Conservation (phyloP, 1,140 invertebrate genomes). For the Lepidurus apus region DNA sequence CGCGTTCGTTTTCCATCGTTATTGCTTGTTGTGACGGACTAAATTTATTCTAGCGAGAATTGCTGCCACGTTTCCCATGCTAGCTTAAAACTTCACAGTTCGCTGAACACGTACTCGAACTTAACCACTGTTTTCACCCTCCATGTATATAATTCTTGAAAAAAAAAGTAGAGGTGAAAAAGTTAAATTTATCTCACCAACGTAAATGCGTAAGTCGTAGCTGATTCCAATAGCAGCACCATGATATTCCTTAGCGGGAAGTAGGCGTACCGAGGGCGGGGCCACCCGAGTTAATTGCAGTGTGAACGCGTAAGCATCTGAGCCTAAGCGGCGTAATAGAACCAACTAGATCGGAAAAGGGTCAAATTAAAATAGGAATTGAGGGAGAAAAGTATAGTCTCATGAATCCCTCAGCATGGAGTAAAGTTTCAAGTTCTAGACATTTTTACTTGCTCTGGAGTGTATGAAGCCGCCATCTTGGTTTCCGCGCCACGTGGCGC, state of each 20-base stretch:
- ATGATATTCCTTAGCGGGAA: constrained; percentile 82
- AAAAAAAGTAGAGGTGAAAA: background rate
- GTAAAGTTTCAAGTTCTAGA: background rate
- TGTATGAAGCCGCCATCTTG: background rate
- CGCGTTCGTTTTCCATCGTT: background rate
- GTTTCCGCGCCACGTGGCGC: constrained; percentile 38
- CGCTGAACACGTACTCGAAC: background rate
- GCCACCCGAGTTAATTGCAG: constrained; percentile 71
- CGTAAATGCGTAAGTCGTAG: constrained; percentile 71
- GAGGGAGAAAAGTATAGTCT: background rate
- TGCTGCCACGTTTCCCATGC: background rate
- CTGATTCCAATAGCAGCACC: constrained; percentile 84
- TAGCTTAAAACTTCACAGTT: too few species aligned
- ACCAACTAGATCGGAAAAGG: constrained; percentile 58
- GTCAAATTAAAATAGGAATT: too few species aligned
- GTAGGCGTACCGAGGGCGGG: constrained; percentile 80
- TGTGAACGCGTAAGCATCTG: constrained; percentile 71
- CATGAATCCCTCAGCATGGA: background rate
- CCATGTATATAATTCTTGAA: background rate
- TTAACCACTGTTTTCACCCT: background rate
- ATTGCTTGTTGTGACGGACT: constrained; percentile 7
- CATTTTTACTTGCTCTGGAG: background rate
- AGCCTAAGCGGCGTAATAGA: constrained; percentile 67
- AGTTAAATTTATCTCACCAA: constrained; percentile 53
- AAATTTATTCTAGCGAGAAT: background rate